A percentile compares a stretch with the other conserved stretches of the same genome.
These are phyloP conservation scores for Zaprionus bogoriensis DNA, from an alignment of 2,888 invertebrate genomes.

Conservation along the genomic window DNA sequence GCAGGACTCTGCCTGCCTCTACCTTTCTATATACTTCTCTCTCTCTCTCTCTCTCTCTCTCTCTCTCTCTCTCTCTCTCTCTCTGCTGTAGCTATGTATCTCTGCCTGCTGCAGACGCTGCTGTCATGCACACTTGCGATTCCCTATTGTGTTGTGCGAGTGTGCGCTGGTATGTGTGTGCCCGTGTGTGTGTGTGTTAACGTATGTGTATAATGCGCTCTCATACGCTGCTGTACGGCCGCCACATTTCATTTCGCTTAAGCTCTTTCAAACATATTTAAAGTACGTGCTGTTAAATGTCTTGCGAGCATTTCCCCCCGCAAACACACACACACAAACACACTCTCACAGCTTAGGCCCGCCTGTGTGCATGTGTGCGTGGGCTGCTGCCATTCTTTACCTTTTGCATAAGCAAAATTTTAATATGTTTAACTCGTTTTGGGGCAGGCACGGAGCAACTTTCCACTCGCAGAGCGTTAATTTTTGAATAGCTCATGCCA, in stretches of 20 bases:
- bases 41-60: too few relatives aligned
- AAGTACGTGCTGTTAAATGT: constrained; percentile 75
- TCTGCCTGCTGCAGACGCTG: constrained; percentile 48
- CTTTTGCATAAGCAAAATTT: constrained; percentile 74
- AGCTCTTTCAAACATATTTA: constrained; percentile 77
- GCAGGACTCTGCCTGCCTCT: too few relatives aligned
- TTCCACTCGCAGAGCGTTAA: constrained; percentile 58
- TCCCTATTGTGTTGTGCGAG: constrained; percentile 14
- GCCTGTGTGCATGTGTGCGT: constrained; percentile 12
- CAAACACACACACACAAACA: constrained; percentile 17
- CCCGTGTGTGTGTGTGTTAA: constrained; percentile 4
- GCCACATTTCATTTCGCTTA: constrained; percentile 69
- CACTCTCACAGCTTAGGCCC: background rate
- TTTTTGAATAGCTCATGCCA: constrained; percentile 57
- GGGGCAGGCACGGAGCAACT: constrained; percentile 30
- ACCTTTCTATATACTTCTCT: too few relatives aligned
- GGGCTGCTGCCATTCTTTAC: constrained; percentile 38
- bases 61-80: too few relatives aligned
- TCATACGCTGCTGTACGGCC: constrained; percentile 12
- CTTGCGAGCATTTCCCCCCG: constrained; percentile 56
- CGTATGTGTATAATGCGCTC: constrained; percentile 17
- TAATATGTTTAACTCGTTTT: constrained; percentile 79
- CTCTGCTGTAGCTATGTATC: background rate
- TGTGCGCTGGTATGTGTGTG: constrained; percentile 1
- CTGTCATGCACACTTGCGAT: constrained; percentile 38